These are phyloP conservation scores for Pelodytes ibericus DNA, from an alignment of 2,797 vertebrate genomes.

Conservation along the genomic window DNA sequence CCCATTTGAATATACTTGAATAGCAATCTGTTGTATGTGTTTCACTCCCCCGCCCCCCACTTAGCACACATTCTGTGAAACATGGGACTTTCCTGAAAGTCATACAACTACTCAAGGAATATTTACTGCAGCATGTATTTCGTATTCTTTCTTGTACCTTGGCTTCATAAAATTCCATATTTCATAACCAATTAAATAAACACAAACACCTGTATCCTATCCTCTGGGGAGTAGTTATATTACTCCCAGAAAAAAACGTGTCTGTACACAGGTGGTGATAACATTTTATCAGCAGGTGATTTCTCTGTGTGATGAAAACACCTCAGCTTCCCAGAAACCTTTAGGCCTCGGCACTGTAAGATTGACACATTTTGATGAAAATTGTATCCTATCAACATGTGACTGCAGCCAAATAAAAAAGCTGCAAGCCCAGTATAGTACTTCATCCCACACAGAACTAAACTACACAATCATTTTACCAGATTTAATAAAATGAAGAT, in stretches of 20 bases:
- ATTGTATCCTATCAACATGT: background rate
- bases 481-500: background rate
- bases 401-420: background rate
- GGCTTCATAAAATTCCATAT: background rate
- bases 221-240: background rate
- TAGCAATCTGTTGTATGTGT: background rate
- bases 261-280: background rate
- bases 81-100: background rate
- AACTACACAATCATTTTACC: background rate
- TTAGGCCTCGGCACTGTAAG: background rate
- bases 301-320: background rate
- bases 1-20: no score
- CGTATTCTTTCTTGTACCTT: background rate
- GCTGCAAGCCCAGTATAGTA: background rate
- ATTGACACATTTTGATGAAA: background rate
- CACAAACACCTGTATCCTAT: background rate
- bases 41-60: background rate
- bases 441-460: background rate
- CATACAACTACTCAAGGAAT: no score
- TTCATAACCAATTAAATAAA: background rate
- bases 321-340: background rate
- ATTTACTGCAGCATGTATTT: no score
- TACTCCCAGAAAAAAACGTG: background rate
- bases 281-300: background rate
- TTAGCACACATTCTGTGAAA: background rate